Evolutionary conservation across 2,888 invertebrate genomes (phyloP).

Genomic region (Penaeus monodon): DNA sequence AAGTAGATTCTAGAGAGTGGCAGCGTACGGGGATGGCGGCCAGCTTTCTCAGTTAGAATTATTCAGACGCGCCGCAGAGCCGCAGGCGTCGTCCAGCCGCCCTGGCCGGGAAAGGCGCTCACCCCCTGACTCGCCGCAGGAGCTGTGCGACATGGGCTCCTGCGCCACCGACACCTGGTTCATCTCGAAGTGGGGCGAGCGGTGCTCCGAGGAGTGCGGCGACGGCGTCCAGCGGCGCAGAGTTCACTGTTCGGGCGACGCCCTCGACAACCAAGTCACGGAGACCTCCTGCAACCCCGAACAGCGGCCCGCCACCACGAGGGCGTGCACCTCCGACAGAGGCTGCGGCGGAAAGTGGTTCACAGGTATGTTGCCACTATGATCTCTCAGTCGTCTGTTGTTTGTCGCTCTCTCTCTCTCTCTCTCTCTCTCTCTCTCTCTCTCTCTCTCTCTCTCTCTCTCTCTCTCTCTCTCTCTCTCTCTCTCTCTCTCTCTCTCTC

Average conservation of each 20-base stretch:
- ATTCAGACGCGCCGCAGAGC: no score
- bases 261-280: conserved; percentile 60
- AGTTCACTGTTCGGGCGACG: conserved; percentile 75
- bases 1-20: not conserved
- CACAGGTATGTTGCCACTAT: conserved; percentile 68
- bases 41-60: not conserved
- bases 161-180: conserved; percentile 73
- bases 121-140: conserved; percentile 5
- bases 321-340: conserved; percentile 78
- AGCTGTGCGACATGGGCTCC: conserved; percentile 64
- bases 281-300: conserved; percentile 72
- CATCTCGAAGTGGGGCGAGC: conserved; percentile 74
- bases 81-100: no score
- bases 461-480: no score
- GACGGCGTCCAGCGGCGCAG: conserved; percentile 82
- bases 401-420: no score
- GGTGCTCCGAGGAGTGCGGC: conserved; percentile 84
- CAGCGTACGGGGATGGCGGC: not conserved
- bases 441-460: no score
- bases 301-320: conserved; percentile 76
- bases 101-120: no score
- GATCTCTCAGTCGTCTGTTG: no score
- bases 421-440: no score
- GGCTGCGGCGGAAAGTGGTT: conserved; percentile 83
- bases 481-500: no score